Evolutionary conservation across 2,888 invertebrate genomes (phyloP), one percentile per base, ranked within the genome.

Genomic region (Therioaphis trifolii): DNA sequence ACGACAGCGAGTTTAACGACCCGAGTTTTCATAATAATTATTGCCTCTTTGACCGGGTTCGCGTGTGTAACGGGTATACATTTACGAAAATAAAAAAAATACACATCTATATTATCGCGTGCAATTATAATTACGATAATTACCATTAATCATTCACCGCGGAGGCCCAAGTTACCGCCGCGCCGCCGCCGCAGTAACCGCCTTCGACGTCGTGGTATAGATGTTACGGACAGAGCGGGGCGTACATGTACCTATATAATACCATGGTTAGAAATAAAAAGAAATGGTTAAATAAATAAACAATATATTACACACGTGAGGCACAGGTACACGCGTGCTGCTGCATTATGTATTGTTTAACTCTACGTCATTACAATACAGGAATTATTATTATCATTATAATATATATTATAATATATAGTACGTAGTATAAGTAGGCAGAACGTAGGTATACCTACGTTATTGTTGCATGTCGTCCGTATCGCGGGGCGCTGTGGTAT

Each of bases 71-170:
- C 35, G 52, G 52, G 1, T 49, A 77, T 66, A 49, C 49, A 77
- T 43, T 61, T 40, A 43, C 29, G 21, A 66, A 29, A 27, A 29
- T 7, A 66, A 74, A 72, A 11, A 2, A n/a, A n/a, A n/a, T n/a
- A n/a, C n/a, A 35, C 40, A 40, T 40, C 68, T 61, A 18, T 49
- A 46, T 21, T 49, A 46, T 21, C 4, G 29, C 76, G 18, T 49
- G 63, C 11, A 77, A 46, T 77, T 49, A 29, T 63, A 35, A 77
- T 77, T 66, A 63, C 35, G 27, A 63, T 63, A 29, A 66, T 77
- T 77, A 77, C 63, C 76, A 77, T 77, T 77, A 77, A 63, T 77
- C 76, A 77, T 77, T 29, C 76, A n/a, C n/a, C 27, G 18, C 71
- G 27, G 27, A 9, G n/a, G 24, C 27, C n/a, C 5, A 72, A 61